Percentiles rank a stretch among this genome's conserved stretches.
These are phyloP conservation scores for Pantala flavescens DNA, from an alignment of 1,140 invertebrate species.

Conservation along the genomic window DNA sequence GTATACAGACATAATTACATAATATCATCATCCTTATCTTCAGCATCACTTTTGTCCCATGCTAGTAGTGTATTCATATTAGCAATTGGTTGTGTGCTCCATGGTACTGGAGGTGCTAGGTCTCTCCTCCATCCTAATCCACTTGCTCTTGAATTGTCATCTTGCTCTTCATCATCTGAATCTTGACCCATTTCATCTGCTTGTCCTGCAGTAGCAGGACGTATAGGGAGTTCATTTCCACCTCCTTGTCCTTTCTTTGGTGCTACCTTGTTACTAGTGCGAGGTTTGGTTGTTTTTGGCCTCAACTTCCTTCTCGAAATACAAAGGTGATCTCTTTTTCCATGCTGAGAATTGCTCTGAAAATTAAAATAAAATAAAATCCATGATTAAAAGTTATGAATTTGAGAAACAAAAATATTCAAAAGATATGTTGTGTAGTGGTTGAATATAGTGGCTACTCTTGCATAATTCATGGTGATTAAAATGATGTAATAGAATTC, in stretches of 20 bases:
- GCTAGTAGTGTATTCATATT: slow-evolving; percentile 62
- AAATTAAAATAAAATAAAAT: too few relatives aligned
- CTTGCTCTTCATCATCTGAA: background rate
- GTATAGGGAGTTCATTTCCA: background rate
- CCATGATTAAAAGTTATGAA: too few relatives aligned
- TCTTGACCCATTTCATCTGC: background rate
- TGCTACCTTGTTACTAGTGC: background rate
- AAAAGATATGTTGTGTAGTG: too few relatives aligned
- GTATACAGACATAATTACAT: too few relatives aligned
- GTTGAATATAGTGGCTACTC: too few relatives aligned
- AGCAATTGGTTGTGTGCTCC: slow-evolving; percentile 57
- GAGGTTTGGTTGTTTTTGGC: background rate
- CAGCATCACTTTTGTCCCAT: slow-evolving; percentile 36
- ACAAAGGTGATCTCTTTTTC: background rate
- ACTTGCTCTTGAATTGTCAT: background rate
- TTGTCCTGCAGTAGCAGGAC: background rate
- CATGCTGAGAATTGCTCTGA: background rate
- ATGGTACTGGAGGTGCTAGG: slow-evolving; percentile 31
- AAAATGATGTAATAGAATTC: too few relatives aligned
- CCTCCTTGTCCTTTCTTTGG: background rate
- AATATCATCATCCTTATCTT: background rate
- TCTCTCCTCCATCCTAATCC: background rate
- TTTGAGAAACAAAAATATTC: too few relatives aligned
- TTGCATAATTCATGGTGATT: too few relatives aligned
- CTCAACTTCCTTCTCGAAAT: background rate